Evolutionary conservation across 2,797 vertebrate genomes (phyloP).

Genomic region (Sciaenops ocellatus): DNA sequence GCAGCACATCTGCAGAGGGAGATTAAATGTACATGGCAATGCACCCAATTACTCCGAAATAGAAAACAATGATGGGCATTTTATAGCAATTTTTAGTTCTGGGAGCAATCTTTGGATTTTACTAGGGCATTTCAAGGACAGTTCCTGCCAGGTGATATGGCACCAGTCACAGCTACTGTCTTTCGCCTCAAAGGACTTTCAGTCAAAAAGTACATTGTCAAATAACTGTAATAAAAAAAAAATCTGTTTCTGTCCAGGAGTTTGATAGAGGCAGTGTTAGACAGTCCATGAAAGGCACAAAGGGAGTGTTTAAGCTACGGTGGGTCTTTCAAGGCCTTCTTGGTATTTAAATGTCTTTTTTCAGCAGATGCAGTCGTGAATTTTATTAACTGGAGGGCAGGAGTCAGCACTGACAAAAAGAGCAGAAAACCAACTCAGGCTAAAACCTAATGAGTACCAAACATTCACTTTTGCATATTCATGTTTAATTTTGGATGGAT

Average conservation of each 20-base stretch:
- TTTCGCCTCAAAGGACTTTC: slow-evolving; percentile 38
- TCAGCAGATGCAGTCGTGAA: slow-evolving; percentile 45
- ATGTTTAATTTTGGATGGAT: slow-evolving; percentile 45
- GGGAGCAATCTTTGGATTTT: slow-evolving; percentile 51
- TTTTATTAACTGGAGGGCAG: slow-evolving; percentile 37
- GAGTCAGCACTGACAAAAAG: slow-evolving; percentile 33
- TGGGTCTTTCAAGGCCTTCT: slow-evolving; percentile 39
- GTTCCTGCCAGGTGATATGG: slow-evolving; percentile 37
- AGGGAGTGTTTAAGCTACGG: slow-evolving; percentile 20
- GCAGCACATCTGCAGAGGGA: slow-evolving; percentile 42
- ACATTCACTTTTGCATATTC: slow-evolving; percentile 45
- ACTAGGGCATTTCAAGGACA: slow-evolving; percentile 72
- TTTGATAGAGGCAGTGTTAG: slow-evolving; percentile 30
- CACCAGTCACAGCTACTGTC: slow-evolving; percentile 26
- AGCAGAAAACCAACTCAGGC: slow-evolving; percentile 41
- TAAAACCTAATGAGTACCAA: slow-evolving; percentile 31
- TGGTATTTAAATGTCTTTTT: slow-evolving; percentile 55
- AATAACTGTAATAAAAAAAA: background rate
- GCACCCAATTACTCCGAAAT: slow-evolving; percentile 57
- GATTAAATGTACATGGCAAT: slow-evolving; percentile 55
- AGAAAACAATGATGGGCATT: slow-evolving; percentile 66
- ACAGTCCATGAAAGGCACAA: slow-evolving; percentile 27
- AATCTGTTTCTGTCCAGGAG: slow-evolving; percentile 26
- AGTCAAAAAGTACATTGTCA: slow-evolving; percentile 24
- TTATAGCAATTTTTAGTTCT: slow-evolving; percentile 62